Evolutionary conservation across 2,888 invertebrate species (phyloP).

Genomic region (Lepidochitona cinerea): DNA sequence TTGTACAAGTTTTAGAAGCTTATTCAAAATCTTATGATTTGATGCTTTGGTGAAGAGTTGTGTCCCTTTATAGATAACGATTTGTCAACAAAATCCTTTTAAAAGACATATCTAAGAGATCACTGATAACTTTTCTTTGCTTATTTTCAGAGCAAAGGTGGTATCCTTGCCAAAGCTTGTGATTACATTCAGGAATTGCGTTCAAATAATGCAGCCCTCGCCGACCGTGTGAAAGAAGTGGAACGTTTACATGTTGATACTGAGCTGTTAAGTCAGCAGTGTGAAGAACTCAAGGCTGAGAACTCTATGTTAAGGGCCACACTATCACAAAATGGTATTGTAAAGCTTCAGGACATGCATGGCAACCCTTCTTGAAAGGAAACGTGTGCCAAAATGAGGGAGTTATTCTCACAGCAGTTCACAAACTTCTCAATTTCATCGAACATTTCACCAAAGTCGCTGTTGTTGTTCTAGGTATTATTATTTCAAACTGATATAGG

Average conservation of each 20-base stretch:
- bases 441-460: no score
- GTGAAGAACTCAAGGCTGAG: slow-evolving; percentile 82
- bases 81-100: no score
- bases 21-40: no score
- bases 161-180: slow-evolving; percentile 94
- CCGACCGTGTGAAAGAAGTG: slow-evolving; percentile 78
- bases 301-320: slow-evolving; percentile 80
- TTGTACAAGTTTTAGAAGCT: no score
- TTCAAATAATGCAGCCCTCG: slow-evolving; percentile 81
- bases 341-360: slow-evolving; percentile 15
- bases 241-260: slow-evolving; percentile 82
- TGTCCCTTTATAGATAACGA: no score
- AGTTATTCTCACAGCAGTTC: background rate
- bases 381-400: background rate
- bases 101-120: no score
- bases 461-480: no score
- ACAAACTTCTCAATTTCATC: background rate
- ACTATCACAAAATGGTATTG: slow-evolving; percentile 78
- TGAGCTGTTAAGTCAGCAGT: slow-evolving; percentile 80
- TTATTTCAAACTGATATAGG: no score
- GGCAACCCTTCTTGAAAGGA: background rate
- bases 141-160: slow-evolving; percentile 87
- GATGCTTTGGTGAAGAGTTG: no score
- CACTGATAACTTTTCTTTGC: slow-evolving; percentile 16
- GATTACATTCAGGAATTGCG: slow-evolving; percentile 92